Conservation (phyloP, 2,113 vertebrate species). For the Notiomystis cincta region DNA sequence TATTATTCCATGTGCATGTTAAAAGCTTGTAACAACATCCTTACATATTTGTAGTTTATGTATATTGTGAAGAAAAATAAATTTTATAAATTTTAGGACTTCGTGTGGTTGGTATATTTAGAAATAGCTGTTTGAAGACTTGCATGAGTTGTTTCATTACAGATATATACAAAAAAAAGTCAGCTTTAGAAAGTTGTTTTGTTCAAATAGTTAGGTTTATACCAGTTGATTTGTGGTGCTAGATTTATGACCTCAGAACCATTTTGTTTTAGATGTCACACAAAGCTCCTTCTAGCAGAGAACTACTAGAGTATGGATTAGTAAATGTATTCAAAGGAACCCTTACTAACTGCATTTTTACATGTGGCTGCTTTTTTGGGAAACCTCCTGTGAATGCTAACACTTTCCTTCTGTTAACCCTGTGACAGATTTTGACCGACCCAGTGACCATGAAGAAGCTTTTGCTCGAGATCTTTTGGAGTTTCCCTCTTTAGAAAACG, state of each 20-base stretch:
- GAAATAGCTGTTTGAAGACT: background rate
- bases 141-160: background rate
- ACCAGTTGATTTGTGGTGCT: background rate
- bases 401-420: background rate
- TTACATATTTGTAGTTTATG: background rate
- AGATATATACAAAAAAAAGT: background rate
- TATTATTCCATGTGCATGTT: background rate
- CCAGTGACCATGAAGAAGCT: constrained; percentile 82
- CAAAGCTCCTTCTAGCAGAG: background rate
- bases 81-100: background rate
- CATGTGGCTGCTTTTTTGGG: background rate
- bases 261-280: background rate
- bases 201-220: background rate
- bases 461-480: constrained; percentile 85
- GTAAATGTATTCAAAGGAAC: background rate
- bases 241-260: background rate
- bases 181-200: background rate
- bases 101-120: background rate
- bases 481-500: constrained; percentile 92
- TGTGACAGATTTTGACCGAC: constrained; percentile 85
- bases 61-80: background rate
- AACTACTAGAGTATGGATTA: background rate
- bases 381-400: background rate
- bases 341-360: background rate
- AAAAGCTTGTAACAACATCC: background rate